These are phyloP conservation scores for Chromoteleia sp. DNA, from an alignment of 2,888 invertebrate species.

Conservation along the genomic window DNA sequence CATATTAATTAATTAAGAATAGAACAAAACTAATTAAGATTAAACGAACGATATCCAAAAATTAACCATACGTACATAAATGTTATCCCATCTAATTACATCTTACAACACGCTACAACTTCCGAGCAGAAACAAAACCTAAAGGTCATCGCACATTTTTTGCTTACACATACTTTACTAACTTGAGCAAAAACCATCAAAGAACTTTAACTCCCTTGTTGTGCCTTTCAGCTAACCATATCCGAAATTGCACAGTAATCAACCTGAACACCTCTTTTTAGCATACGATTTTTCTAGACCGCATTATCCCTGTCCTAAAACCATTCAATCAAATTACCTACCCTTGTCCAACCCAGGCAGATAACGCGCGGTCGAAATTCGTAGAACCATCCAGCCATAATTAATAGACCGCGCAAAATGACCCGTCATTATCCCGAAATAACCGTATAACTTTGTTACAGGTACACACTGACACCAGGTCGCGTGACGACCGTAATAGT, in stretches of 20 bases:
- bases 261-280: background rate
- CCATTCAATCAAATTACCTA: constrained; percentile 8
- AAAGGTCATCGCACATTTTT: no score
- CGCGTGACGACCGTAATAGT: constrained; percentile 86
- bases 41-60: no score
- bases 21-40: no score
- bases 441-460: constrained; percentile 64
- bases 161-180: no score
- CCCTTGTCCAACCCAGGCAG: background rate
- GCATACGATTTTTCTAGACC: background rate
- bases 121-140: no score
- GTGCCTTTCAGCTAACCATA: background rate
- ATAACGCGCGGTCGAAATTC: background rate
- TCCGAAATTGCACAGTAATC: constrained; percentile 13
- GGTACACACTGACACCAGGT: constrained; percentile 85
- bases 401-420: constrained; percentile 24
- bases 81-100: no score
- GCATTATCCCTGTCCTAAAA: background rate
- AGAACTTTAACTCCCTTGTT: constrained; percentile 8
- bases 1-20: no score
- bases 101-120: no score
- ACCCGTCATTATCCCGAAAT: constrained; percentile 10
- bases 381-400: constrained; percentile 11
- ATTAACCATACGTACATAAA: no score
- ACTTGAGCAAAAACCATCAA: background rate